Evolutionary conservation across 2,888 invertebrate species (phyloP), one percentile per base, ranked within the genome.

Genomic region (Rhyacophila evoluta): DNA sequence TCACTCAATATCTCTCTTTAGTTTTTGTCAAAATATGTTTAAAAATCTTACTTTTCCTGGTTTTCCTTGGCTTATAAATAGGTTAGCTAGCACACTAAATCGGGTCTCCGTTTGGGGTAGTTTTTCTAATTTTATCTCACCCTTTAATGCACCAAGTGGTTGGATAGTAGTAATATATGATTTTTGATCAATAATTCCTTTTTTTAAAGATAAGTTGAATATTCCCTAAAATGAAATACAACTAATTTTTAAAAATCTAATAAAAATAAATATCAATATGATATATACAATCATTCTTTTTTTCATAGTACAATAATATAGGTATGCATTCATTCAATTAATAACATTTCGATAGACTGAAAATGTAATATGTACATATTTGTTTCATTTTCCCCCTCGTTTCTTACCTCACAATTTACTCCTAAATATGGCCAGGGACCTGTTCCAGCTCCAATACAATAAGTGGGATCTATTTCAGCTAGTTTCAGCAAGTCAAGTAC

Each of bases 381-480:
- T n/a, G n/a, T n/a, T n/a, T n/a, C n/a, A n/a, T n/a, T n/a, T n/a
- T n/a, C n/a, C n/a, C n/a, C n/a, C n/a, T n/a, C n/a, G n/a, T n/a
- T 33, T 33, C 6, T 38, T 86, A 95, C 95, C 91, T 98, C 98
- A 85, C 95, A 96, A 87, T 98, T 98, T 76, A 92, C 92, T 10
- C 95, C 95, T 15, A 94, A 89, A 84, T 93, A 90, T 1, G 95
- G 94, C 92, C 93, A 94, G 36, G 98, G 98, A 2, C 98, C 98
- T 27, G 97, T 98, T 33, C 98, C 98, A 29, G 98, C 97, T 77
- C 98, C 98, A 75, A 95, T 92, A 69, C 96, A 89, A 84, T 95
- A 93, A 12, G 90, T 91, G 1, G 90, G 89, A 77, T 91, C 88
- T 1, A 91, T 86, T 81, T 88, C 84, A 83, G 90, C 88, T 74